A percentile compares a stretch with the other conserved stretches of the same genome.
phyloP scores from a whole-genome alignment of 2,888 invertebrate genomes.

The Eupithecia exiguata region DNA sequence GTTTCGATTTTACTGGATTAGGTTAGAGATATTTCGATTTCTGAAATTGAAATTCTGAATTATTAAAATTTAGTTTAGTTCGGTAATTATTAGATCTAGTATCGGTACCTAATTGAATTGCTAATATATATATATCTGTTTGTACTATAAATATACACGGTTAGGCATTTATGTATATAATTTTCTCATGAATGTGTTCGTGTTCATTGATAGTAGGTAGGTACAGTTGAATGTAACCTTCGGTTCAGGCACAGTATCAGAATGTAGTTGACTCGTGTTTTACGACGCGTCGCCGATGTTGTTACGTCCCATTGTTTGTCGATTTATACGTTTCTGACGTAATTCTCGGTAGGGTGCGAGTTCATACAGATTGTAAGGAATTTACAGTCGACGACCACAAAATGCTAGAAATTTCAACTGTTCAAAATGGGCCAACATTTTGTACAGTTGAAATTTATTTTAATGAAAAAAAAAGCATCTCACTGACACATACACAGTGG shows the following conservation, averaged over 20 bases:
- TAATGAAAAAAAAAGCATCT: background rate
- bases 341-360: conserved; percentile 10
- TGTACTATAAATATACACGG: too few relatives aligned
- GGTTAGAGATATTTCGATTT: background rate
- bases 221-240: conserved; percentile 8
- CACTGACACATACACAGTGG: background rate
- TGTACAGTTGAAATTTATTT: background rate
- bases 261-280: conserved; percentile 31
- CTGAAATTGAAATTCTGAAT: background rate
- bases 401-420: background rate
- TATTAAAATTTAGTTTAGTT: too few relatives aligned
- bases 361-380: background rate
- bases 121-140: background rate
- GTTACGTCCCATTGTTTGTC: conserved; percentile 43
- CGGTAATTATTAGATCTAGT: too few relatives aligned
- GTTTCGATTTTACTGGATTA: conserved; percentile 20
- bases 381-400: background rate
- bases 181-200: background rate
- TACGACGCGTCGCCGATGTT: conserved; percentile 33
- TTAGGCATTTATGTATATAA: background rate
- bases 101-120: background rate
- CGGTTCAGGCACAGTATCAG: conserved; percentile 14
- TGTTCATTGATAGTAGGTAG: background rate
- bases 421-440: background rate
- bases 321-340: conserved; percentile 38